phyloP scores from a whole-genome alignment of 2,113 vertebrate species.

The Melospiza georgiana region DNA sequence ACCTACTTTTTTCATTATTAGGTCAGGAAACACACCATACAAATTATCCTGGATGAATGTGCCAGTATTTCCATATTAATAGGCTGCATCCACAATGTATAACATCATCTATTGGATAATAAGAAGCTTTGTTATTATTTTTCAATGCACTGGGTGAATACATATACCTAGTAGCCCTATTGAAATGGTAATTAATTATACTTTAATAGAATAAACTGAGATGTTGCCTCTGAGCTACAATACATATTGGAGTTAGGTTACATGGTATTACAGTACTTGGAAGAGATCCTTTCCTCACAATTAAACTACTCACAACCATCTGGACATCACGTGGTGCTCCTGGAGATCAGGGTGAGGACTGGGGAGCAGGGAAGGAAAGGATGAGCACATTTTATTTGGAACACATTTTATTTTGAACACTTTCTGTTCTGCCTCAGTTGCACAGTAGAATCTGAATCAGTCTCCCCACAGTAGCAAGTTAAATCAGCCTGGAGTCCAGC shows the following conservation, averaged over 20 bases:
- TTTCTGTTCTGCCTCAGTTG: neutral
- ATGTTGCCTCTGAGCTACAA: neutral
- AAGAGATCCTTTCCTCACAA: neutral
- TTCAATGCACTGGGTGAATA: neutral
- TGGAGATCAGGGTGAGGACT: neutral
- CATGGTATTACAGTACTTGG: neutral
- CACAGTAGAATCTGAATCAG: rapidly evolving
- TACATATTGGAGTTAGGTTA: neutral
- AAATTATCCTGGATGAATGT: neutral
- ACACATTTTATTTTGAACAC: neutral
- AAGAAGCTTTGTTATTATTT: neutral
- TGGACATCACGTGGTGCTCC: rapidly evolving
- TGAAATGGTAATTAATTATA: conserved; percentile 26
- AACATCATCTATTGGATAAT: neutral
- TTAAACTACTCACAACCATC: neutral
- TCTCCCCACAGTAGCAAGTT: neutral
- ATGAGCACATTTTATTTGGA: neutral
- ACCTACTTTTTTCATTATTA: conserved; percentile 13
- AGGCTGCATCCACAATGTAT: neutral
- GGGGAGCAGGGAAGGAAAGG: neutral
- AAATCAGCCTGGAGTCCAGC: neutral
- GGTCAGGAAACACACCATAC: conserved; percentile 9
- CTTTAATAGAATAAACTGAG: neutral
- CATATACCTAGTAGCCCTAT: neutral
- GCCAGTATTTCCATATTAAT: conserved; percentile 12